These are phyloP conservation scores for Notodonta dromedarius DNA, from an alignment of 2,888 invertebrate genomes.

Conservation along the genomic window DNA sequence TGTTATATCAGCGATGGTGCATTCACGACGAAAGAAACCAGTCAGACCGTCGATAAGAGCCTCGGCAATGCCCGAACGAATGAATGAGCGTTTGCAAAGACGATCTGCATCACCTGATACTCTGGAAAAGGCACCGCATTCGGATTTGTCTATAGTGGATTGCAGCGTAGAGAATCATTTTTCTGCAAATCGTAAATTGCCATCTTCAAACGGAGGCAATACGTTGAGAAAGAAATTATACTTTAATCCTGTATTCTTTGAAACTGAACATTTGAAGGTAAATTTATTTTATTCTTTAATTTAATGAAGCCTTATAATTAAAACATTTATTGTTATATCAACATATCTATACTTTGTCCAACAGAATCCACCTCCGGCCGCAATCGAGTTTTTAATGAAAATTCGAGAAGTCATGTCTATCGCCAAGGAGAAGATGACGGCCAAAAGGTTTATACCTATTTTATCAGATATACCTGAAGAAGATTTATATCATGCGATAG, in stretches of 20 bases:
- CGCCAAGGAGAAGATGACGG: conserved; percentile 94
- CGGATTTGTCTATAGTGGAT: conserved; percentile 76
- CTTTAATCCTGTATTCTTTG: conserved; percentile 96
- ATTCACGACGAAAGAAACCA: conserved; percentile 70
- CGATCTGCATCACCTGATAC: conserved; percentile 73
- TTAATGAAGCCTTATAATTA: neutral
- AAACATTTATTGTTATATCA: neutral
- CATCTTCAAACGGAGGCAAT: conserved; percentile 68
- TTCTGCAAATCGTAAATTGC: conserved; percentile 48
- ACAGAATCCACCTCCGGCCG: conserved; percentile 95
- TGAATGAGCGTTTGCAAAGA: conserved; percentile 64
- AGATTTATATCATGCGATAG: conserved; percentile 79
- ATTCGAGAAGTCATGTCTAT: conserved; percentile 95
- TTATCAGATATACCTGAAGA: conserved; percentile 93
- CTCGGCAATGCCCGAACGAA: conserved; percentile 56
- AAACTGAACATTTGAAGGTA: conserved; percentile 92
- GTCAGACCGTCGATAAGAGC: conserved; percentile 58
- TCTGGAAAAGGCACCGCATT: conserved; percentile 76
- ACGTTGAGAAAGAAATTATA: conserved; percentile 88
- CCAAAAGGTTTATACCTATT: conserved; percentile 91
- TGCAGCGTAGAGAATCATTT: conserved; percentile 63
- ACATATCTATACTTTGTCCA: conserved; percentile 41
- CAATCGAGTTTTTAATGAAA: conserved; percentile 94
- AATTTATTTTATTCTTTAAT: conserved; percentile 23
- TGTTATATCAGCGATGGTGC: conserved; percentile 76